Base-by-base conservation (phyloP, 1,140 invertebrate species). In the Zelostemma sp. region DNA sequence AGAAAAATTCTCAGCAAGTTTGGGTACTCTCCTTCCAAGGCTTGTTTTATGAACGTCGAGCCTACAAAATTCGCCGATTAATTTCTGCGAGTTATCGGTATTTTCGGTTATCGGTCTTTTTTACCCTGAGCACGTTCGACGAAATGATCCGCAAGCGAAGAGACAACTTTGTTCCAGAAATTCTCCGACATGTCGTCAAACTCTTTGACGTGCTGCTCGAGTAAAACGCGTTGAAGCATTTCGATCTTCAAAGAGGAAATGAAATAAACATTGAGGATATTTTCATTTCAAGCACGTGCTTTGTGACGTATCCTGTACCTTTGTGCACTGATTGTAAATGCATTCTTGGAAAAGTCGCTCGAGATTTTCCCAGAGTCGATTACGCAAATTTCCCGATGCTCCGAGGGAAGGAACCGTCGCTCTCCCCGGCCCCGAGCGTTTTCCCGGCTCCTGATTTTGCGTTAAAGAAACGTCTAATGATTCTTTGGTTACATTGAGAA, bases 11-110 rank as follows among this genome's bases (percentile, higher is more conserved):
- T 90, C 8, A 97, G 84, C 49, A 97, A 86, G 80, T 93, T 95
- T 12, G 95, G 95, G 84, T 92, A 97, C 82, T 97, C 95, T 45
- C 92, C 92, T 86, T 97, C 95, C 50, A 97, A 87, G 31, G 93
- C 91, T 85, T 96, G 93, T 74, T 92, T 93, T n/a, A 95, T 88
- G 72, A 92, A 90, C 40, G 89, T 86, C 0, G 92, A 91, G 21
- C 66, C 80, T 82, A 84, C 56, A 89, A 87, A 38, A 84, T 40
- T 33, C 15, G 12, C 8, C 11, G 6, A 28, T 17, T 16, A 15
- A 35, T 35, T 5, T n/a, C 1, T 28, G 1, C 12, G 16, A 15
- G 12, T 43, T 17, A 18, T 11, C 45, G 0, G 0, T 18, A 25
- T 11, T 16, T 15, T 16, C 0, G 3, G 3, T 8, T 8, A 28